Conservation (phyloP, 64 coral and sea anemone genomes). For the Montipora capricornis region DNA sequence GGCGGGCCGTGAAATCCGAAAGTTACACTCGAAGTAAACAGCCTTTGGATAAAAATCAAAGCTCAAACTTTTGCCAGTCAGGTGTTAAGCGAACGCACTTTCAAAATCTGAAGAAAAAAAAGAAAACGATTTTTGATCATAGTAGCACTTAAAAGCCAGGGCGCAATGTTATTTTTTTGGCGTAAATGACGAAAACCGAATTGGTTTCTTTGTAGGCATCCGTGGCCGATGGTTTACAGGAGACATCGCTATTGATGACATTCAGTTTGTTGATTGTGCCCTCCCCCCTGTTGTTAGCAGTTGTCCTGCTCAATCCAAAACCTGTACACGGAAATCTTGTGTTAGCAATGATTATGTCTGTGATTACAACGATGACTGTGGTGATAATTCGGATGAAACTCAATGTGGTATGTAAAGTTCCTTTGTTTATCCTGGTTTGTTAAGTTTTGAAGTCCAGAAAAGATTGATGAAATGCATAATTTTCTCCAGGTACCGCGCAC, state of each 20-base stretch:
- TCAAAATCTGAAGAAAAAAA: too few species aligned
- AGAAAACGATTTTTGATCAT: too few species aligned
- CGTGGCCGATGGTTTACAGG: constrained; percentile 64
- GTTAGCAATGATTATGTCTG: constrained; percentile 58
- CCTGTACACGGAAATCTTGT: constrained; percentile 35
- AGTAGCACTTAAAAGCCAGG: too few species aligned
- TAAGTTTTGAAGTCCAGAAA: not conserved
- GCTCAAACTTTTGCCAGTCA: too few species aligned
- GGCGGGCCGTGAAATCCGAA: too few species aligned
- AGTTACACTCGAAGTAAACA: too few species aligned
- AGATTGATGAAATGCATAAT: too few species aligned
- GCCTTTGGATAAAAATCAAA: too few species aligned
- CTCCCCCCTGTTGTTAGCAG: constrained; percentile 60
- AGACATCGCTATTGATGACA: constrained; percentile 90
- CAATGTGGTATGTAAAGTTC: constrained; percentile 31
- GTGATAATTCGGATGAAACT: constrained; percentile 61
- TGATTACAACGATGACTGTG: constrained; percentile 79
- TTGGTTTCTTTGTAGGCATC: constrained; percentile 57
- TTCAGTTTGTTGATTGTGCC: constrained; percentile 75
- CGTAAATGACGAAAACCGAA: not conserved
- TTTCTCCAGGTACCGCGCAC: too few species aligned
- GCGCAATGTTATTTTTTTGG: too few species aligned
- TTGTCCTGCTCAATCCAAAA: constrained; percentile 19
- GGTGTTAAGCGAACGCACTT: too few species aligned
- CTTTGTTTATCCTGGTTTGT: not conserved